A percentile compares a stretch with the other conserved stretches of the same genome.
phyloP scores from a whole-genome alignment of 2,113 vertebrate genomes.

The Uria lomvia region DNA sequence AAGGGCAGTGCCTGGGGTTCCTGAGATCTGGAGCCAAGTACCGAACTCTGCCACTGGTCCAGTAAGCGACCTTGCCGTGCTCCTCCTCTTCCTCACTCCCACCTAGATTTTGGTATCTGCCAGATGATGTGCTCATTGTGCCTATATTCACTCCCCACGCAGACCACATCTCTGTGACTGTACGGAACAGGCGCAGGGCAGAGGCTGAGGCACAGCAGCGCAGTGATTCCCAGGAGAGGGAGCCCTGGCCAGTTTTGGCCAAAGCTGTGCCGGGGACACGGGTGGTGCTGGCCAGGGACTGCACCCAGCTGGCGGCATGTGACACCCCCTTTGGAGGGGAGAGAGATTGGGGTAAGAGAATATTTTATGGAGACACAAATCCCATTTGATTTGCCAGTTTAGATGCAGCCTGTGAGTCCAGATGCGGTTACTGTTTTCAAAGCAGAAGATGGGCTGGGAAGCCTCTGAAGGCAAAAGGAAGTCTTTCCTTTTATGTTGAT shows the following conservation, averaged over 20 bases:
- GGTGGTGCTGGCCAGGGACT: neutral
- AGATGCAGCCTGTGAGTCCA: neutral
- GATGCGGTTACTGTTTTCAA: neutral
- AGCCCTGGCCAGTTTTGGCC: neutral
- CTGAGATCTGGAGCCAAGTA: neutral
- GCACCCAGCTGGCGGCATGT: neutral
- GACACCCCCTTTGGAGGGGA: neutral
- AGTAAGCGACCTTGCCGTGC: neutral
- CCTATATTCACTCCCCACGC: rapidly evolving
- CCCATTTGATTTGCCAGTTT: neutral
- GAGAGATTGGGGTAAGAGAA: neutral
- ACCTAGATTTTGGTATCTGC: neutral
- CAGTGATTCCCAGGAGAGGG: neutral
- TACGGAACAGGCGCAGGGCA: neutral
- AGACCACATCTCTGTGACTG: neutral
- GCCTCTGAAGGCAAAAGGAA: neutral
- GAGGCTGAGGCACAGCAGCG: neutral
- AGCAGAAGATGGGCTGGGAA: neutral
- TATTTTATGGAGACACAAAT: neutral
- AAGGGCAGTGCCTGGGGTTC: neutral
- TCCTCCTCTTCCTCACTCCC: neutral
- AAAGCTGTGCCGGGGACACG: neutral
- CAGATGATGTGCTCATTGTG: neutral
- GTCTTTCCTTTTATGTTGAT: neutral
- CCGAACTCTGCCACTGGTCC: neutral